Evolutionary conservation across 2,113 vertebrate genomes (phyloP), one percentile per base, ranked within the genome.

Genomic region (Mormyrus lacerda): DNA sequence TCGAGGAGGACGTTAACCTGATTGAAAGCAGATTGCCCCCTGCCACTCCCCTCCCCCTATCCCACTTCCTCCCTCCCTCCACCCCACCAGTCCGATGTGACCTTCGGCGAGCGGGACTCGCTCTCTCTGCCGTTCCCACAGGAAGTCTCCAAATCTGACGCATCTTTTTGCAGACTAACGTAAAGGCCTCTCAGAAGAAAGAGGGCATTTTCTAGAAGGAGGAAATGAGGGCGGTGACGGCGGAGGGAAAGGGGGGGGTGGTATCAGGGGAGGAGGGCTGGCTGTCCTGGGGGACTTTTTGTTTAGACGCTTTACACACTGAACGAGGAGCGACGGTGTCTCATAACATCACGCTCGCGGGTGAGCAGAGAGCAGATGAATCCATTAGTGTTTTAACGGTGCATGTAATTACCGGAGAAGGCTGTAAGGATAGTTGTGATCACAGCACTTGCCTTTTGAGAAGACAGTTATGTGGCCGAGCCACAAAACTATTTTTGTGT

Each of bases 51-150:
- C 76, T 51, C 21, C 82, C 55, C 53, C 85, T 89, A 91, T 51
- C 39, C 53, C 47, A 87, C 88, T 39, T 76, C 82, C 82, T 82
- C 15, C 76, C 31, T 13, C 7, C 21, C 51, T 76, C 8, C 91
- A 42, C 88, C 89, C 88, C 73, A 82, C 91, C 85, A 93, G 93
- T 89, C 92, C 93, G 89, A 93, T 92, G 90, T 95, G 95, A 95
- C 94, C 94, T 94, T 95, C 93, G 91, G 93, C 92, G 91, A 92
- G 90, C 90, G 91, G 91, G 92, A 42, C 82, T 82, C 89, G 87
- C 89, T 92, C 88, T 86, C 58, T 88, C 93, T 91, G 89, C 90
- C 90, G 87, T 91, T 92, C 92, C 91, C 89, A 44, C 90, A 91
- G 92, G 92, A 92, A 89, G 73, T 88, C 79, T 90, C 89, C 83